Evolutionary conservation across 2,797 vertebrate genomes (phyloP).

Genomic region (Salarias fasciatus): DNA sequence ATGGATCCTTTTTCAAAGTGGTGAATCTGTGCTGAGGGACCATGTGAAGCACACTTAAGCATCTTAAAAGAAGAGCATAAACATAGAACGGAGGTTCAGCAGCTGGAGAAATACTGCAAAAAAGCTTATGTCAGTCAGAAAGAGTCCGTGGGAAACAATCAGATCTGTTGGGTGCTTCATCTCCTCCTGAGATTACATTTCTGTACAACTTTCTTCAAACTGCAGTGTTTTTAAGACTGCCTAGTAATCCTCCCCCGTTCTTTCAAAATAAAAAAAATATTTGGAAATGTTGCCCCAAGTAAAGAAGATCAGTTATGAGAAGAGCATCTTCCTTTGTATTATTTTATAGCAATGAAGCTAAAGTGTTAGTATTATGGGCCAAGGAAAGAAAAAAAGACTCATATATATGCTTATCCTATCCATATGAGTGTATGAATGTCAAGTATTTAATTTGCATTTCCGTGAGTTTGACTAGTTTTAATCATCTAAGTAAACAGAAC

Average conservation of each 20-base stretch:
- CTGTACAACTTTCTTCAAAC: too few relatives aligned
- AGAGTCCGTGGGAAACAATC: not conserved
- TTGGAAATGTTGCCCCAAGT: too few relatives aligned
- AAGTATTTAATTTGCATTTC: constrained; percentile 5
- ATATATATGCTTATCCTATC: not conserved
- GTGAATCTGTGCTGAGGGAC: constrained; percentile 3
- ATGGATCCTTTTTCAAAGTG: constrained; percentile 24
- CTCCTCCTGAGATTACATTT: constrained; percentile 6
- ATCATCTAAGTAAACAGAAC: constrained; percentile 23
- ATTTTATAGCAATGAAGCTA: not conserved
- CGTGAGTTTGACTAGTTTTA: not conserved
- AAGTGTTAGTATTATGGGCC: not conserved
- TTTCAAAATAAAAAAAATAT: too few relatives aligned
- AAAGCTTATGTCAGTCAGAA: constrained; percentile 25
- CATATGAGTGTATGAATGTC: not conserved
- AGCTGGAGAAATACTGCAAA: constrained; percentile 8
- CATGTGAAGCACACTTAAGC: not conserved
- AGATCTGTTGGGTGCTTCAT: constrained; percentile 21
- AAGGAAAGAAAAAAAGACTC: not conserved
- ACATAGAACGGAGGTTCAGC: constrained; percentile 8
- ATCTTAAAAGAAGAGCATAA: not conserved
- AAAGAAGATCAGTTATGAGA: too few relatives aligned
- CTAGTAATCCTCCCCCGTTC: too few relatives aligned
- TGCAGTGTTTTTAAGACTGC: too few relatives aligned
- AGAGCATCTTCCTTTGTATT: not conserved